These are phyloP conservation scores for Quadriops clusia DNA, from an alignment of 2,888 invertebrate genomes.

Conservation along the genomic window DNA sequence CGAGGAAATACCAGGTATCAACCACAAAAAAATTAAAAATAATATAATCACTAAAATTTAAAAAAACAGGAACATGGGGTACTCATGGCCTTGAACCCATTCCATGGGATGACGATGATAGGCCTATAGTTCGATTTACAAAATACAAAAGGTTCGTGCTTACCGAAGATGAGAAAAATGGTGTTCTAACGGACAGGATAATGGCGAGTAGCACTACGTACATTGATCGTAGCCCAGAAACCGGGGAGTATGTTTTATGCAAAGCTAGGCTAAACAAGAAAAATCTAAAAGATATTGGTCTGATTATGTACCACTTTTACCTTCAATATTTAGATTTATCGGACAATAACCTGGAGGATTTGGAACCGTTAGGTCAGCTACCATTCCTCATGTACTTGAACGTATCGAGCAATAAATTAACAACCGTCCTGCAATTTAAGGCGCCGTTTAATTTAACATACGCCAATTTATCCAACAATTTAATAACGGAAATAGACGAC, in stretches of 20 bases:
- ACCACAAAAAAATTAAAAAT: too few relatives aligned
- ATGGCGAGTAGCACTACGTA: slow-evolving; percentile 42
- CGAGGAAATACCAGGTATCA: too few relatives aligned
- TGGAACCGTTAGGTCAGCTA: slow-evolving; percentile 41
- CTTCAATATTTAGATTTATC: slow-evolving; percentile 49
- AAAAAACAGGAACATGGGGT: slow-evolving; percentile 25
- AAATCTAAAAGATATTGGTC: slow-evolving; percentile 39
- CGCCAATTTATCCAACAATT: slow-evolving; percentile 48
- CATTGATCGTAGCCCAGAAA: slow-evolving; percentile 42
- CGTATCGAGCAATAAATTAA: slow-evolving; percentile 44
- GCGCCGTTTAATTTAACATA: slow-evolving; percentile 50
- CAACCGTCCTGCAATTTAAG: slow-evolving; percentile 42
- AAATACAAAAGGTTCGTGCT: slow-evolving; percentile 18
- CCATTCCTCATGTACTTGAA: slow-evolving; percentile 47
- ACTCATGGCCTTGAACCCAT: slow-evolving; percentile 16
- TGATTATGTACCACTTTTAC: slow-evolving; percentile 43
- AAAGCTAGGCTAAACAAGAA: slow-evolving; percentile 35
- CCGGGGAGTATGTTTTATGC: slow-evolving; percentile 41
- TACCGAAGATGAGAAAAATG: slow-evolving; percentile 28
- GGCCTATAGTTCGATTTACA: slow-evolving; percentile 15
- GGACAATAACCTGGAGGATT: slow-evolving; percentile 41
- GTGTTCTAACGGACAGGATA: slow-evolving; percentile 42
- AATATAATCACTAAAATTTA: too few relatives aligned
- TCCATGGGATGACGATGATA: slow-evolving; percentile 20
- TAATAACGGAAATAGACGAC: slow-evolving; percentile 42